Percentiles rank a stretch among this genome's conserved stretches.
Conservation (phyloP, 2,888 invertebrate species). For the Orthosia gracilis region DNA sequence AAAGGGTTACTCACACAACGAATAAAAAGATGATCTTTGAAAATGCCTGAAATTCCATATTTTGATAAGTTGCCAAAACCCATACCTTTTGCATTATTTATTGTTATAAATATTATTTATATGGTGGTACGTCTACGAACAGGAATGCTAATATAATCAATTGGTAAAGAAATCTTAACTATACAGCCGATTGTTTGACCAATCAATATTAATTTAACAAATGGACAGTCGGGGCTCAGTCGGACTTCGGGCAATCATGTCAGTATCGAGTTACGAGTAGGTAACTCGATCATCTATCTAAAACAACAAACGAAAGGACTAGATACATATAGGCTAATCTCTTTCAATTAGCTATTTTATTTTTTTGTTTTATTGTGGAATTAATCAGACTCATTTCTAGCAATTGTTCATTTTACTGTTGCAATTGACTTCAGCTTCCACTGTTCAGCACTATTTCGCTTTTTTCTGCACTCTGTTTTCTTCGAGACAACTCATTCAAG, state of each 20-base stretch:
- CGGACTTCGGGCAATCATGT: conserved; percentile 59
- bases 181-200: conserved; percentile 49
- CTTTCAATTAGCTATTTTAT: not conserved
- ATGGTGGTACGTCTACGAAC: not conserved
- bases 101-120: conserved; percentile 52
- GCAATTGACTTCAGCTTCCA: not conserved
- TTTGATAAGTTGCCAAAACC: conserved; percentile 72
- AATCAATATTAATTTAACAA: conserved; percentile 75
- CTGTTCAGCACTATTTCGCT: not conserved
- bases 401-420: not conserved
- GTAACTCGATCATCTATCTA: conserved; percentile 52
- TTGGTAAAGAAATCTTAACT: conserved; percentile 53
- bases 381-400: not conserved
- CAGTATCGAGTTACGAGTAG: conserved; percentile 64
- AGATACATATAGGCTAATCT: conserved; percentile 28
- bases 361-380: not conserved
- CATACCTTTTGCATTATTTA: conserved; percentile 57
- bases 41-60: conserved; percentile 62
- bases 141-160: conserved; percentile 42
- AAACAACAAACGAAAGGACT: conserved; percentile 39
- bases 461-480: not conserved
- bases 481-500: not conserved
- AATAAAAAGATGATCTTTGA: conserved; percentile 67
- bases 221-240: conserved; percentile 65
- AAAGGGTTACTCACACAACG: conserved; percentile 51